Conservation (phyloP, 2,113 vertebrate genomes). For the Cyprinus carpio region DNA sequence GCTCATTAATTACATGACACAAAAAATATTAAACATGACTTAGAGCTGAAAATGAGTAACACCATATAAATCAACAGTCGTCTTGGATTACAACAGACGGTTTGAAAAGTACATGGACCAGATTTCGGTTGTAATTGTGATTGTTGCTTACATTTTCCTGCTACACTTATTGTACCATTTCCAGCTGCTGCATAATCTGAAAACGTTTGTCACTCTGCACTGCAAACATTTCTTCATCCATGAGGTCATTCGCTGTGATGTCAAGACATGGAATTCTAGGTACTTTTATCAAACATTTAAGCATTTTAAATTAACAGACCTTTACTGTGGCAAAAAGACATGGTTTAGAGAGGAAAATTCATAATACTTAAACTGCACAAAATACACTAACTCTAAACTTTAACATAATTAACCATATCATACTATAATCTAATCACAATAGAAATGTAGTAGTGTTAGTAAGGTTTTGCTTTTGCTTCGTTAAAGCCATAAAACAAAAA, state of each 20-base stretch:
- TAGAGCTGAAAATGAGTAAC: slow-evolving; percentile 15
- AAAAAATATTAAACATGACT: slow-evolving; percentile 13
- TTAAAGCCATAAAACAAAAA: too few relatives aligned
- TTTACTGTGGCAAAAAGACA: neutral
- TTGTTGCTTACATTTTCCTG: neutral
- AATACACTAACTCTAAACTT: neutral
- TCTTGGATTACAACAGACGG: neutral
- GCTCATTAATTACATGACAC: slow-evolving; percentile 27
- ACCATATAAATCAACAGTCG: neutral
- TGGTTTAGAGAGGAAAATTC: neutral
- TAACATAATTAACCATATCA: neutral
- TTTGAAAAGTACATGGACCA: neutral
- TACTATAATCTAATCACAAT: neutral
- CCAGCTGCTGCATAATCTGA: neutral
- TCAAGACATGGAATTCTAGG: neutral
- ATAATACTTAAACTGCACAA: neutral
- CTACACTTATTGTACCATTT: neutral
- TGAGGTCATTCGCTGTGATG: neutral
- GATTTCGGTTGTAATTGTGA: slow-evolving; percentile 10
- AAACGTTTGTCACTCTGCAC: neutral
- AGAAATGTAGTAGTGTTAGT: neutral
- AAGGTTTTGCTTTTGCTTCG: too few relatives aligned
- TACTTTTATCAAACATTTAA: neutral
- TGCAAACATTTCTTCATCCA: neutral
- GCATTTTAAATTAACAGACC: neutral